A percentile compares a stretch with the other conserved stretches of the same genome.
phyloP scores from a whole-genome alignment of 2,888 invertebrate genomes.

The Capitulum mitella region DNA sequence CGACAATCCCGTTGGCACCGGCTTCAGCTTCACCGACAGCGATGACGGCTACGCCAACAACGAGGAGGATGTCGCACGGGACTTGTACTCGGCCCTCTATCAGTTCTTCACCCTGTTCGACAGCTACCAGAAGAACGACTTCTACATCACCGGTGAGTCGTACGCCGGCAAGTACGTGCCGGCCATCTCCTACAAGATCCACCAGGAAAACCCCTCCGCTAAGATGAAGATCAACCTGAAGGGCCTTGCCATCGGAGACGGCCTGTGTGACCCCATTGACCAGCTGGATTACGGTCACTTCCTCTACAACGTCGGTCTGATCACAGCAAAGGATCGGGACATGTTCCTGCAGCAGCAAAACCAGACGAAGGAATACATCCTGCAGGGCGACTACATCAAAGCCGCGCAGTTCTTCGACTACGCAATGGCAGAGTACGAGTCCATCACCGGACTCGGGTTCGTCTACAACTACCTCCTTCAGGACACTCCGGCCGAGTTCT shows the following conservation, averaged over 20 bases:
- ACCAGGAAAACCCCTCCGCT: slow-evolving; percentile 55
- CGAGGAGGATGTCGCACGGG: slow-evolving; percentile 43
- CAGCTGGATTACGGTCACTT: slow-evolving; percentile 44
- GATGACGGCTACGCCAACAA: slow-evolving; percentile 42
- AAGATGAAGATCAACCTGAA: slow-evolving; percentile 58
- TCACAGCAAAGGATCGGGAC: slow-evolving; percentile 38
- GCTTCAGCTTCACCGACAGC: slow-evolving; percentile 45
- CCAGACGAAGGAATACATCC: slow-evolving; percentile 30
- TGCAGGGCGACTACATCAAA: background rate
- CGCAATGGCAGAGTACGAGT: background rate
- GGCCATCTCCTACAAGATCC: slow-evolving; percentile 63
- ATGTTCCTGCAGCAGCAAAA: slow-evolving; percentile 37
- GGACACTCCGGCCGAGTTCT: slow-evolving; percentile 45
- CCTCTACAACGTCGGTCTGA: slow-evolving; percentile 42
- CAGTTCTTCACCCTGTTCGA: slow-evolving; percentile 45
- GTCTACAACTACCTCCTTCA: slow-evolving; percentile 66
- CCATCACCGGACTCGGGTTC: slow-evolving; percentile 62
- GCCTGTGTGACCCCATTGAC: slow-evolving; percentile 40
- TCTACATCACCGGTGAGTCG: slow-evolving; percentile 43
- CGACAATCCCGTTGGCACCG: slow-evolving; percentile 47
- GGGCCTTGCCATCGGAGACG: slow-evolving; percentile 42
- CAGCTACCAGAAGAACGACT: slow-evolving; percentile 41
- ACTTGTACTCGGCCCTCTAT: slow-evolving; percentile 42
- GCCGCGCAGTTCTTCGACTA: background rate
- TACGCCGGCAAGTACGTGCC: slow-evolving; percentile 54